phyloP scores from a whole-genome alignment of 2,888 invertebrate genomes.

The Oscheius sp. region DNA sequence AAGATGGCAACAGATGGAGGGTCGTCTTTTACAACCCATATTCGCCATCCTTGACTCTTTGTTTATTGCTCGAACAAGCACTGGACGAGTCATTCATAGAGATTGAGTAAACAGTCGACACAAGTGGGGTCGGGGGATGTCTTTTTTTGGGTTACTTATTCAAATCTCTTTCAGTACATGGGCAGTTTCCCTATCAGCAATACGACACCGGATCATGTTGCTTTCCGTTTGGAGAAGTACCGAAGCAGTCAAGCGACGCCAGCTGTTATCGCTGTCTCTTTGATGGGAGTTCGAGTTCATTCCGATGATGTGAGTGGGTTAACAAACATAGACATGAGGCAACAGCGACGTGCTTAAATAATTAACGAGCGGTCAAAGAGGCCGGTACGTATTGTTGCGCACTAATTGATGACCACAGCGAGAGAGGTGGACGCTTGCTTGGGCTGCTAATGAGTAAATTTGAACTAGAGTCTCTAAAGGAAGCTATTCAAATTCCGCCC shows the following conservation, averaged over 20 bases:
- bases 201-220: slow-evolving; percentile 34
- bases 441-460: no score
- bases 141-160: neutral
- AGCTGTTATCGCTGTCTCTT: slow-evolving; percentile 43
- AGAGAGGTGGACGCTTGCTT: neutral
- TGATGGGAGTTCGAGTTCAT: slow-evolving; percentile 44
- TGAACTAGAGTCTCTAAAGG: neutral
- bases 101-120: no score
- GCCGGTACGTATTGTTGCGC: slow-evolving; percentile 29
- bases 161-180: slow-evolving; percentile 41
- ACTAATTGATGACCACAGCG: slow-evolving; percentile 1
- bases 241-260: slow-evolving; percentile 23
- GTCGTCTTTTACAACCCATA: neutral
- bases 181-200: slow-evolving; percentile 51
- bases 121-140: neutral
- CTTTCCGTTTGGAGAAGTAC: slow-evolving; percentile 40
- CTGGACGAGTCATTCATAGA: no score
- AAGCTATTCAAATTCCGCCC: neutral
- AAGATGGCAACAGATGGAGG: neutral
- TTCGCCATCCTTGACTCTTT: slow-evolving; percentile 22
- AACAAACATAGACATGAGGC: neutral
- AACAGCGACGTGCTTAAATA: slow-evolving; percentile 13
- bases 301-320: slow-evolving; percentile 41
- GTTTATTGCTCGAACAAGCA: slow-evolving; percentile 21
- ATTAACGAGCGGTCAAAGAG: slow-evolving; percentile 23